phyloP scores from a whole-genome alignment of 92 coral and sea anemone species.

The Epizoanthus scotinus region DNA sequence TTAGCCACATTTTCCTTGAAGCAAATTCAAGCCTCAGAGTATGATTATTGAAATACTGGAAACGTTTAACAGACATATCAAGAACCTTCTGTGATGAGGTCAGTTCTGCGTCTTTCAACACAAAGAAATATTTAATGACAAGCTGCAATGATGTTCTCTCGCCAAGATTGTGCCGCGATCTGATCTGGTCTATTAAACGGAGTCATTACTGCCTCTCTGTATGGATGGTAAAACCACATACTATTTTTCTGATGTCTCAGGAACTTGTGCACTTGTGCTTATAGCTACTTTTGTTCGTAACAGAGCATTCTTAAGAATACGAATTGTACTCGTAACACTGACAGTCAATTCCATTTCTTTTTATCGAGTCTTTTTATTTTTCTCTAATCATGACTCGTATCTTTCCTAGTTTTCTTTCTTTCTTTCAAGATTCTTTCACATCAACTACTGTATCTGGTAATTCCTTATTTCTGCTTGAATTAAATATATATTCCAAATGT shows the following conservation, averaged over 20 bases:
- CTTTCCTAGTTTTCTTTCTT: background rate
- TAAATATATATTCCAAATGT: too few relatives aligned
- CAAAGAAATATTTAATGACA: background rate
- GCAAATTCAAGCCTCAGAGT: too few relatives aligned
- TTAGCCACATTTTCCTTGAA: background rate
- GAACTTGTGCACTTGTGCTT: background rate
- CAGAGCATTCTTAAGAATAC: background rate
- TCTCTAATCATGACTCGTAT: too few relatives aligned
- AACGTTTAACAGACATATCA: background rate
- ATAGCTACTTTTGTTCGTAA: background rate
- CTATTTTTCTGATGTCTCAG: background rate
- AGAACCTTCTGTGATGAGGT: background rate
- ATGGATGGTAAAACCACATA: background rate
- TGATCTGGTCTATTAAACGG: background rate
- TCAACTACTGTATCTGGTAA: background rate
- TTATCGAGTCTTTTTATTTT: background rate
- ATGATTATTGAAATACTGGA: background rate
- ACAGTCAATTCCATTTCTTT: background rate
- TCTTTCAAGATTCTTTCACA: background rate
- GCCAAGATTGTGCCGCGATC: conserved; percentile 6
- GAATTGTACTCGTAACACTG: background rate
- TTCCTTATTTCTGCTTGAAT: background rate
- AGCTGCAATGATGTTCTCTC: background rate
- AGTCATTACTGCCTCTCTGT: too few relatives aligned
- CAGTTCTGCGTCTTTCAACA: background rate